Base-by-base conservation (phyloP, 2,888 invertebrate species). In the Iphiclides podalirius region DNA sequence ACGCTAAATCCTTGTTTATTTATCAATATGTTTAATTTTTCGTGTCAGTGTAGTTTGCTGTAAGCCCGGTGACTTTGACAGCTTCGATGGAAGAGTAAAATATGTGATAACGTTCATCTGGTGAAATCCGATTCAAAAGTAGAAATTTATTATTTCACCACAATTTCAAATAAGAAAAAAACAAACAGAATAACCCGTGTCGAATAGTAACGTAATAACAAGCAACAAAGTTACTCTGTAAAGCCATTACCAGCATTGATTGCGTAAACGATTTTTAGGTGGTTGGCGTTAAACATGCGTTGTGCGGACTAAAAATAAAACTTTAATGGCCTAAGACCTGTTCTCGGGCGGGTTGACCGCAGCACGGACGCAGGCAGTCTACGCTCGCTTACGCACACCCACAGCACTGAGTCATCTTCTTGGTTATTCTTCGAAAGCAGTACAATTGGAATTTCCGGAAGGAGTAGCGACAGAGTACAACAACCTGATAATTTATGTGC, bases 311-410 rank as follows among this genome's bases (percentile, higher is more conserved):
- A 73, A 74, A 75, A 76, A 75, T 75, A 75, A 72, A 67, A 70
- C 61, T 60, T 68, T 66, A 64, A 74, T 74, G 67, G 63, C 55
- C 58, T 55, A 66, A 59, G 64, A 75, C 75, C 75, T 65, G 75
- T 74, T 72, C 62, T n/a, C 60, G 58, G 52, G 54, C 61, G 57
- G 54, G 48, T 50, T 53, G 61, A 64, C 64, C 66, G 65, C 68
- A 65, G 53, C 55, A 26, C 39, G 39, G 44, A 38, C 48, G 53
- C 52, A 47, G 43, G 46, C 43, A 38, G 52, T 43, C 51, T 42
- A 23, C 43, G 33, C 35, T 41, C 15, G 17, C 43, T 46, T 50
- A 47, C 49, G 45, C 53, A 53, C 47, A 17, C 37, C 40, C 45
- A 41, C 28, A 31, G 17, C 11, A 11, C 33, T 50, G 49, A 55